Evolutionary conservation across 2,888 invertebrate genomes (phyloP).

Genomic region (Caenorhabditis parvicauda): DNA sequence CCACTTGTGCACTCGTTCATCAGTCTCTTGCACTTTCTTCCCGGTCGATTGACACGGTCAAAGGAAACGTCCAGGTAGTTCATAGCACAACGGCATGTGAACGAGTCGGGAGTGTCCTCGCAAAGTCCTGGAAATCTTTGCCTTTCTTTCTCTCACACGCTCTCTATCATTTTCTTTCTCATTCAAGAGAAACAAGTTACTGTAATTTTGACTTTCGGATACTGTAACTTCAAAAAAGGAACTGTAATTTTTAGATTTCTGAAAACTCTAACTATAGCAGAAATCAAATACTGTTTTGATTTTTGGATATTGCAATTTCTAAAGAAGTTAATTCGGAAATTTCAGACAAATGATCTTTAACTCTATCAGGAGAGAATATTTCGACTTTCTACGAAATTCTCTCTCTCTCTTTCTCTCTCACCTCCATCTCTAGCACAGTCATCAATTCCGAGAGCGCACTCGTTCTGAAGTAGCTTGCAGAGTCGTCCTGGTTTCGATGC

Average conservation of each 20-base stretch:
- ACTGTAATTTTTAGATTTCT: too few species aligned
- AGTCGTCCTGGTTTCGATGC: conserved; percentile 55
- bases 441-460: conserved; percentile 47
- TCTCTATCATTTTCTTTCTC: too few species aligned
- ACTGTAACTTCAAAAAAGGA: too few species aligned
- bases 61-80: conserved; percentile 61
- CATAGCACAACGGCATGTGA: conserved; percentile 57
- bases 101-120: conserved; percentile 62
- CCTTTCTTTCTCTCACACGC: too few species aligned
- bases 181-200: too few species aligned
- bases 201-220: too few species aligned
- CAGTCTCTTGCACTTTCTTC: conserved; percentile 68
- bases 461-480: conserved; percentile 60
- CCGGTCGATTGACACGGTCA: conserved; percentile 56
- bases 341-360: too few species aligned
- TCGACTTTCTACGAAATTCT: too few species aligned
- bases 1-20: conserved; percentile 78
- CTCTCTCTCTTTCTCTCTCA: too few species aligned
- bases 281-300: conserved; percentile 5
- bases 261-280: conserved; percentile 45
- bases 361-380: too few species aligned
- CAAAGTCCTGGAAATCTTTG: conserved; percentile 48
- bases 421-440: conserved; percentile 55
- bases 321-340: too few species aligned
- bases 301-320: too few species aligned